Evolutionary conservation across 2,113 vertebrate species (phyloP).

Genomic region (Channa maculata): DNA sequence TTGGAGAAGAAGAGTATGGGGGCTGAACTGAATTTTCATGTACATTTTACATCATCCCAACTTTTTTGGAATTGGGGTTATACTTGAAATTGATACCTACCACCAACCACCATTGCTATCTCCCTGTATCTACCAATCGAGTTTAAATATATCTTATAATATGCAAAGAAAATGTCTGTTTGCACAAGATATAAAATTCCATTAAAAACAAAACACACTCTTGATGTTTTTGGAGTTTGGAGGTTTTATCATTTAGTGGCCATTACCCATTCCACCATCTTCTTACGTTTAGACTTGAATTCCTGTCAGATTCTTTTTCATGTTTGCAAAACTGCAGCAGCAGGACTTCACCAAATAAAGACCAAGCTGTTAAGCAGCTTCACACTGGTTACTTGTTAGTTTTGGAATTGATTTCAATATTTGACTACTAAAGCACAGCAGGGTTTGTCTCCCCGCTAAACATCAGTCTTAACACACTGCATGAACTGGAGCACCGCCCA

Average conservation of each 20-base stretch:
- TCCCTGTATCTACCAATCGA: background rate
- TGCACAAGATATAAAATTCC: background rate
- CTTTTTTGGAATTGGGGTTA: too few relatives aligned
- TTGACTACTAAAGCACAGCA: constrained; percentile 28
- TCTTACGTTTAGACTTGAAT: background rate
- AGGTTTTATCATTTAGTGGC: too few relatives aligned
- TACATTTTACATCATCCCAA: too few relatives aligned
- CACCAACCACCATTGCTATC: background rate
- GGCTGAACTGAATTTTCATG: too few relatives aligned
- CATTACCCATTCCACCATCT: background rate
- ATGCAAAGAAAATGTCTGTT: background rate
- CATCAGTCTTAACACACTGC: constrained; percentile 42
- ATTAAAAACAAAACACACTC: background rate
- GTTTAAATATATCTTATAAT: background rate
- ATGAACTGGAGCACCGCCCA: constrained; percentile 14
- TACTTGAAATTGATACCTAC: background rate
- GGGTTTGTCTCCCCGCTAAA: constrained; percentile 24
- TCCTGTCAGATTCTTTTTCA: background rate
- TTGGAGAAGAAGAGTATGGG: too few relatives aligned
- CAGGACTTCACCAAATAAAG: background rate
- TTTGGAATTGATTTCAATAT: constrained; percentile 33
- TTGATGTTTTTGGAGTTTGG: too few relatives aligned
- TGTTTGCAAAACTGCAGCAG: background rate
- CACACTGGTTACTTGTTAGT: constrained; percentile 4
- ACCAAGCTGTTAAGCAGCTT: constrained; percentile 11